These are phyloP conservation scores for Australoheros facetus DNA, from an alignment of 2,797 vertebrate species.

Conservation along the genomic window DNA sequence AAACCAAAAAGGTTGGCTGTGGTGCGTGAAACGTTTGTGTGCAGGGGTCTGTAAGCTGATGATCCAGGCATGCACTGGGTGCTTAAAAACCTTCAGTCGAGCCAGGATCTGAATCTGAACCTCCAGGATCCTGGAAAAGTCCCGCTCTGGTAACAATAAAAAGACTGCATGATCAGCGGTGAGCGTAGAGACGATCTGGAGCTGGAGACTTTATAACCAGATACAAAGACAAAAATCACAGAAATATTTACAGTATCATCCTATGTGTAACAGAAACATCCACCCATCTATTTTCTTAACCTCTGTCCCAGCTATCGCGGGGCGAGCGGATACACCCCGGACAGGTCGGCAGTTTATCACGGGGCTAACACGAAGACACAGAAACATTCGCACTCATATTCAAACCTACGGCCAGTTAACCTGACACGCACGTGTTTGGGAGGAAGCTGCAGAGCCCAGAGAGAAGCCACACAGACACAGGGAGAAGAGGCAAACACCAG, in stretches of 20 bases:
- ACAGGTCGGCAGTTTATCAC: neutral
- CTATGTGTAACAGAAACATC: neutral
- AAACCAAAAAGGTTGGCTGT: too few species aligned
- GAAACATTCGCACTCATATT: neutral
- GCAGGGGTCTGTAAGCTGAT: neutral
- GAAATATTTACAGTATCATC: neutral
- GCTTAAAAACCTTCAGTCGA: neutral
- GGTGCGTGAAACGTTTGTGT: neutral
- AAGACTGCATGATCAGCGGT: neutral
- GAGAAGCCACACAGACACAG: neutral
- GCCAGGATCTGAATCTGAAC: neutral
- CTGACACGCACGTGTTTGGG: neutral
- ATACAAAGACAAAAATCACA: neutral
- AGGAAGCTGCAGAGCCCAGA: neutral
- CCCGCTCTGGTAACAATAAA: neutral
- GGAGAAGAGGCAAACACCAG: neutral
- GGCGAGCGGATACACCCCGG: rapidly evolving
- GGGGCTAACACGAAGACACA: too few species aligned
- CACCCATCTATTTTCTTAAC: neutral
- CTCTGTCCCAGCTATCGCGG: neutral
- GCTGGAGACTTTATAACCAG: neutral
- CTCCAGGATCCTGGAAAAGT: neutral
- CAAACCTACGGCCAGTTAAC: rapidly evolving
- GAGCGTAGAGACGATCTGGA: neutral
- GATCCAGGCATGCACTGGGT: neutral